Conservation (phyloP, 1,140 invertebrate species). For the Lerema accius region DNA sequence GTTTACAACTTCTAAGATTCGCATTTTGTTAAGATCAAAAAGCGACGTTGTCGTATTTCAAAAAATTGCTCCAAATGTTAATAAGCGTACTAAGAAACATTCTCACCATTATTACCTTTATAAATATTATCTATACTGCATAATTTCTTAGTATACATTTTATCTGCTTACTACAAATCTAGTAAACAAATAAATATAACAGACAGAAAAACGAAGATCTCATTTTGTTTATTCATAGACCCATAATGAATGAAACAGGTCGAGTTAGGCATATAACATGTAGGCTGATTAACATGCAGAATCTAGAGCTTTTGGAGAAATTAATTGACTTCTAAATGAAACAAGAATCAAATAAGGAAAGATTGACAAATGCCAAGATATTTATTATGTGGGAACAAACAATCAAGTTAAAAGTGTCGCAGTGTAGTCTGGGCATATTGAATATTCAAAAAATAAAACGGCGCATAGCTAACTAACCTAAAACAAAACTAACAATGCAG, state of each 20-base stretch:
- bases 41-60: slow-evolving; percentile 6
- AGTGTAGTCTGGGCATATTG: slow-evolving; percentile 17
- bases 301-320: not conserved
- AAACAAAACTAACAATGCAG: slow-evolving; percentile 13
- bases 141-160: too few species aligned
- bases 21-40: slow-evolving; percentile 32
- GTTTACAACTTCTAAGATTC: slow-evolving; percentile 32
- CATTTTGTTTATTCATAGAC: not conserved
- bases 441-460: slow-evolving; percentile 27
- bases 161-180: too few species aligned
- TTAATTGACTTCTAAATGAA: slow-evolving; percentile 18
- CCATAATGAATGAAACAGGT: not conserved
- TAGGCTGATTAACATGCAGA: not conserved
- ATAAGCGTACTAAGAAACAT: too few species aligned
- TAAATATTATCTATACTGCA: not conserved
- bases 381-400: slow-evolving; percentile 24
- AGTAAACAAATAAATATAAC: not conserved
- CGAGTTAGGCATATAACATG: not conserved
- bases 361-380: slow-evolving; percentile 28
- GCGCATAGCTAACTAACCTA: slow-evolving; percentile 20
- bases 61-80: slow-evolving; percentile 7
- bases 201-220: not conserved
- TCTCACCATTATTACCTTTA: too few species aligned
- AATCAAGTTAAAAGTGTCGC: slow-evolving; percentile 32
- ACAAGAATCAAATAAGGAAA: slow-evolving; percentile 9